Percentiles rank a stretch among this genome's conserved stretches.
These are phyloP conservation scores for Aspiorhynchus laticeps DNA, from an alignment of 2,113 vertebrate genomes.

Conservation along the genomic window DNA sequence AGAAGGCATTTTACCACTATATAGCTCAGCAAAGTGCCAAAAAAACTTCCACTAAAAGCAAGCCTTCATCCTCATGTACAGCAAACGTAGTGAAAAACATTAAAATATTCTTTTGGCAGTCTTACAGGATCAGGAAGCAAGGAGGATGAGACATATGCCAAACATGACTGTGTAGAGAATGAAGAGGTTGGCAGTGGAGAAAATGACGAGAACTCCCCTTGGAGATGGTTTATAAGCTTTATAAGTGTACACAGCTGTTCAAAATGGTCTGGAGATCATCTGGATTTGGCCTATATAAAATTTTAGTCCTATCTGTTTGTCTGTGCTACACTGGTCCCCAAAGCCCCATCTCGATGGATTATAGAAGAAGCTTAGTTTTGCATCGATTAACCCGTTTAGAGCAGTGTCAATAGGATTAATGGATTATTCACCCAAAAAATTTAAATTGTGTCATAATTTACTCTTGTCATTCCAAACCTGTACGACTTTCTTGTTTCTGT, in stretches of 20 bases:
- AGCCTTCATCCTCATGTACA: background rate
- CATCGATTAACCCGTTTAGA: background rate
- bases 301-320: slow-evolving; percentile 58
- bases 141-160: slow-evolving; percentile 29
- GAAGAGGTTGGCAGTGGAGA: slow-evolving; percentile 35
- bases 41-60: background rate
- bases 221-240: slow-evolving; percentile 33
- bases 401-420: background rate
- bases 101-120: slow-evolving; percentile 10
- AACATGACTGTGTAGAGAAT: slow-evolving; percentile 40
- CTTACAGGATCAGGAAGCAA: slow-evolving; percentile 47
- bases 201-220: slow-evolving; percentile 17
- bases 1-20: background rate
- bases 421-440: background rate
- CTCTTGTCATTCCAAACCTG: background rate
- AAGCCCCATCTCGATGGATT: background rate
- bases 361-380: background rate
- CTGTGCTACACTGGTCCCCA: slow-evolving; percentile 39
- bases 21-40: background rate
- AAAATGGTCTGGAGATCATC: slow-evolving; percentile 57
- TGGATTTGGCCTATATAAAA: slow-evolving; percentile 55
- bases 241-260: slow-evolving; percentile 71
- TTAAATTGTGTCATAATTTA: background rate
- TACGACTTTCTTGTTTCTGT: background rate
- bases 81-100: background rate